Percentiles rank a stretch among this genome's conserved stretches.
Conservation (phyloP, 92 coral and sea anemone species). For the Palythoa grandis region DNA sequence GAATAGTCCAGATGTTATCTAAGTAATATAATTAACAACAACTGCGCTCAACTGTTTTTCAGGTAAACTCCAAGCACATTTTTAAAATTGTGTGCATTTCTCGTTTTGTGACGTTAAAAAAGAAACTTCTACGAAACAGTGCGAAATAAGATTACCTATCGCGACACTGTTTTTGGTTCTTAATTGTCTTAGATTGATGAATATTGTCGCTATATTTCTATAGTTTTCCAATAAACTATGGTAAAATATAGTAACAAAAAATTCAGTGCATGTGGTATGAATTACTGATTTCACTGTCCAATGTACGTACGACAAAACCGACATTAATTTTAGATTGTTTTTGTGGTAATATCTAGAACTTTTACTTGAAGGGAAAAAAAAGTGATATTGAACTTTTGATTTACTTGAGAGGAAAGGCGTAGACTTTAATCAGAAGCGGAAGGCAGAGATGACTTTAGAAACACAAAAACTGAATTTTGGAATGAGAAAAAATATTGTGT, state of each 20-base stretch:
- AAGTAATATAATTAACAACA: not conserved
- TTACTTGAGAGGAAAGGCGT: not conserved
- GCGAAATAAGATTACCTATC: constrained; percentile 7
- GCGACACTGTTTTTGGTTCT: not conserved
- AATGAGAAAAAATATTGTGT: not conserved
- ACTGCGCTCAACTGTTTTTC: not conserved
- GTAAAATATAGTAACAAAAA: constrained; percentile 3
- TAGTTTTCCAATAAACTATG: not conserved
- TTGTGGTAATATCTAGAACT: not conserved
- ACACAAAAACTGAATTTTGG: not conserved
- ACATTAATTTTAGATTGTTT: no score
- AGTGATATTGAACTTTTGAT: constrained; percentile 15
- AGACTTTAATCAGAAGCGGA: not conserved
- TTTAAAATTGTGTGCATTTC: constrained; percentile 26
- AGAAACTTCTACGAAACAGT: constrained; percentile 4
- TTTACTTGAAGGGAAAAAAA: not conserved
- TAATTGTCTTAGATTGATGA: not conserved
- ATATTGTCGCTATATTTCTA: not conserved
- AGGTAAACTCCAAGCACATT: constrained; percentile 28
- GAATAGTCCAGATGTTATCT: not conserved
- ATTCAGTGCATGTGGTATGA: constrained; percentile 9
- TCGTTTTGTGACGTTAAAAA: constrained; percentile 43
- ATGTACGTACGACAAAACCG: not conserved
- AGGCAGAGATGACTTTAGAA: not conserved
- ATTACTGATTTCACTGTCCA: not conserved